Conservation (phyloP, 2,113 vertebrate genomes). For the Coptodon bakossiorum region DNA sequence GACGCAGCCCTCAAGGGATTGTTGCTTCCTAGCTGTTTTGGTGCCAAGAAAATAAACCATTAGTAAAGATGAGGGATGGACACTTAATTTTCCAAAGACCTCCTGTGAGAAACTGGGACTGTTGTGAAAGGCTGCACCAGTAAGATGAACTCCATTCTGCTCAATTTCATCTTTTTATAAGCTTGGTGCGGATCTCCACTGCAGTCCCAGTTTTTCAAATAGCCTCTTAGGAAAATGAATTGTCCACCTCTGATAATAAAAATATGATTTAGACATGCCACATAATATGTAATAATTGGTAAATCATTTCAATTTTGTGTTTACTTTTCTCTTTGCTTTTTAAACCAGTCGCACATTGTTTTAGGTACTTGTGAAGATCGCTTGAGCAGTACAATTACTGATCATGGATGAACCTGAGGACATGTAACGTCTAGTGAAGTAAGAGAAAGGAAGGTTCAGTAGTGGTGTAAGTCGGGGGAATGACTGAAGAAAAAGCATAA, state of each 20-base stretch:
- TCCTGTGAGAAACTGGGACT: neutral
- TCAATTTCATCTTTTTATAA: neutral
- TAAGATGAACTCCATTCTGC: neutral
- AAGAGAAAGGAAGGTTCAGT: neutral
- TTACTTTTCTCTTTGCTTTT: neutral
- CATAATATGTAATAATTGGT: neutral
- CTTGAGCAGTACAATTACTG: neutral
- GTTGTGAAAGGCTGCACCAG: neutral
- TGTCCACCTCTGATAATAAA: neutral
- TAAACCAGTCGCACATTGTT: neutral
- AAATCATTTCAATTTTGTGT: neutral
- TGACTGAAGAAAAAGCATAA: neutral
- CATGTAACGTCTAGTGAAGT: neutral
- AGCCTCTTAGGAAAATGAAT: neutral
- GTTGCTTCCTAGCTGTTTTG: neutral
- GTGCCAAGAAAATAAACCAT: neutral
- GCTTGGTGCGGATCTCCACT: neutral
- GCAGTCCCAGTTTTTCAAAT: neutral
- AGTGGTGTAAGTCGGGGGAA: neutral
- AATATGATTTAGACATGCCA: neutral
- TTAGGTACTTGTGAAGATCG: neutral
- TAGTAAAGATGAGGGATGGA: neutral
- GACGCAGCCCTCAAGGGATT: accelerated
- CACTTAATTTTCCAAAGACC: neutral
- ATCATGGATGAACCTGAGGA: neutral